Percentiles rank a stretch among this genome's conserved stretches.
Evolutionary conservation across 2,797 vertebrate genomes (phyloP).

Genomic region (Pteropus rufus): DNA sequence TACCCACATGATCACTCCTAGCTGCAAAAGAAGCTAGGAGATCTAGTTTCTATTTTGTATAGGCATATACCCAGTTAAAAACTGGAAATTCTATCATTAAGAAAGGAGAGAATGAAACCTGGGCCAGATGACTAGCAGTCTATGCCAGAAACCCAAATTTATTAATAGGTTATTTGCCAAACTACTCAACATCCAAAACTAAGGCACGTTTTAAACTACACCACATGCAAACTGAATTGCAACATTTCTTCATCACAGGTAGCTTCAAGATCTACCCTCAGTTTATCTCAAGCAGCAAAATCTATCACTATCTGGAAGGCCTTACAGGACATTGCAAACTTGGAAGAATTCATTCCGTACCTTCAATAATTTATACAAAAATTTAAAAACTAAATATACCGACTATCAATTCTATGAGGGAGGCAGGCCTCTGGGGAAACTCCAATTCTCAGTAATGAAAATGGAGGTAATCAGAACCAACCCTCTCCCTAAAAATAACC

Average conservation of each 20-base stretch:
- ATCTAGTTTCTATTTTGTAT: not conserved
- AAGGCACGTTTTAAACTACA: not conserved
- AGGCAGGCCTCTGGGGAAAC: not conserved
- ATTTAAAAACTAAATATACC: not conserved
- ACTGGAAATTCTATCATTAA: not conserved
- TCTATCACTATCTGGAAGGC: not conserved
- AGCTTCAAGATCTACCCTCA: not conserved
- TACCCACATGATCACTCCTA: not conserved
- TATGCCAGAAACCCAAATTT: not conserved
- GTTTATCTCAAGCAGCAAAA: not conserved
- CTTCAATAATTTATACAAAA: not conserved
- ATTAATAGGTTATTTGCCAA: not conserved
- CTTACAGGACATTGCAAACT: not conserved
- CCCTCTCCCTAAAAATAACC: not conserved
- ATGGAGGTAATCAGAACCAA: not conserved
- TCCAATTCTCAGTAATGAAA: not conserved
- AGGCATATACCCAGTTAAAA: not conserved
- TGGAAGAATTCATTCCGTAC: not conserved
- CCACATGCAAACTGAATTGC: not conserved
- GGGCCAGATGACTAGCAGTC: not conserved
- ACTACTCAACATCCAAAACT: not conserved
- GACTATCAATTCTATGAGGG: not conserved
- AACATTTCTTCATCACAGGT: not conserved
- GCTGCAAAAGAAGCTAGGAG: not conserved
- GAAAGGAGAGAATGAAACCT: not conserved